Percentiles rank a stretch among this genome's conserved stretches.
phyloP scores from a whole-genome alignment of 2,888 invertebrate genomes.

The Brachynemurus nebulosus region DNA sequence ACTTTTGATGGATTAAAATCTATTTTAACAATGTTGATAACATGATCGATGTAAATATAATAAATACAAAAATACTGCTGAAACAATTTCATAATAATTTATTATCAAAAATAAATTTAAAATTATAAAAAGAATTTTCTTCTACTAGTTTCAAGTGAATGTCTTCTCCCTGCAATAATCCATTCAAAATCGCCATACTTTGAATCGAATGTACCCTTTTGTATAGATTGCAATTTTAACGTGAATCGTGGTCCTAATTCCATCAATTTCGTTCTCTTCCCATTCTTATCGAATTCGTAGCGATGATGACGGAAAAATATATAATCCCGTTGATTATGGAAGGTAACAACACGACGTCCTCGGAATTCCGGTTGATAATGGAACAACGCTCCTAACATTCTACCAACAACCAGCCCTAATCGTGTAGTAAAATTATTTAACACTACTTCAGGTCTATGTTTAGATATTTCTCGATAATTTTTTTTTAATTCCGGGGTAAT shows the following conservation, averaged over 20 bases:
- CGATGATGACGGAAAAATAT: slow-evolving; percentile 97
- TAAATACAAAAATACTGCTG: too few species aligned
- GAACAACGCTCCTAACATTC: slow-evolving; percentile 89
- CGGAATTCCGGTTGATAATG: slow-evolving; percentile 93
- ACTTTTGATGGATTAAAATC: too few species aligned
- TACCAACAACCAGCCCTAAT: slow-evolving; percentile 75
- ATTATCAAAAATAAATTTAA: too few species aligned
- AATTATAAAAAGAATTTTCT: slow-evolving; percentile 79
- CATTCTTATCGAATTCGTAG: slow-evolving; percentile 77
- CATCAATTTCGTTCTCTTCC: slow-evolving; percentile 57
- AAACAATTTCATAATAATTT: too few species aligned
- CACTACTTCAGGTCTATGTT: slow-evolving; percentile 88
- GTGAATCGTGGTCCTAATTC: slow-evolving; percentile 98
- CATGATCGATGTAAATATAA: too few species aligned
- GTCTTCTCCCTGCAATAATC: slow-evolving; percentile 80
- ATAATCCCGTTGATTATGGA: slow-evolving; percentile 98
- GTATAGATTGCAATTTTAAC: slow-evolving; percentile 76
- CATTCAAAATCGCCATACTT: slow-evolving; percentile 96
- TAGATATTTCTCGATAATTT: slow-evolving; percentile 65
- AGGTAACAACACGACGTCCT: slow-evolving; percentile 86
- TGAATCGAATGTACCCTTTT: slow-evolving; percentile 94
- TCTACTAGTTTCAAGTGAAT: slow-evolving; percentile 87
- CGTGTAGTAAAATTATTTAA: slow-evolving; percentile 93
- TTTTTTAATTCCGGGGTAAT: slow-evolving; percentile 74
- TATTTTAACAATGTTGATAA: too few species aligned